phyloP scores from a whole-genome alignment of 2,113 vertebrate species.

The Cyphomyrus discorhynchus region DNA sequence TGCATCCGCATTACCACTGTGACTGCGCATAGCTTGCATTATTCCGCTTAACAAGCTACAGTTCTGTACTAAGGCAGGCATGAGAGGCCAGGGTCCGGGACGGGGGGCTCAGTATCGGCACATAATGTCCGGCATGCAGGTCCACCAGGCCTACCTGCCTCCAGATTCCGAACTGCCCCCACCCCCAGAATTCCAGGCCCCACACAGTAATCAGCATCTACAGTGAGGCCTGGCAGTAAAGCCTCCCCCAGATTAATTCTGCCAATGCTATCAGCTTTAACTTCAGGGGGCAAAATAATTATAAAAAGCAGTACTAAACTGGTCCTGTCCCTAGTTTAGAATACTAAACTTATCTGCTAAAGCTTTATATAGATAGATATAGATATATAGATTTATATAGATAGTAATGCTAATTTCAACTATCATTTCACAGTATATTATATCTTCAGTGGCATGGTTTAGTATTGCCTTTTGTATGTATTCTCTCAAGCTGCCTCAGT shows the following conservation, averaged over 20 bases:
- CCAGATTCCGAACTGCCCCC: background rate
- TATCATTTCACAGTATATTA: background rate
- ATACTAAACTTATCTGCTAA: background rate
- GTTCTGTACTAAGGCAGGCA: background rate
- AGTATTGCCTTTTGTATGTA: background rate
- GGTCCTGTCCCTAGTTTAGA: background rate
- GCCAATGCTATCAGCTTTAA: background rate
- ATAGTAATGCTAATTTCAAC: background rate
- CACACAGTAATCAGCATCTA: background rate
- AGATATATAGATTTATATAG: background rate
- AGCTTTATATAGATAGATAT: background rate
- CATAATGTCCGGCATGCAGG: conserved; percentile 29
- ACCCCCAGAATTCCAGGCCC: background rate
- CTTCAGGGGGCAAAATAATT: background rate
- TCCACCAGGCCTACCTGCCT: conserved; percentile 23
- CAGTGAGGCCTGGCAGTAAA: background rate
- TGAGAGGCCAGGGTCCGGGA: background rate
- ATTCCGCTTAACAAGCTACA: background rate
- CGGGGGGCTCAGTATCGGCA: conserved; percentile 29
- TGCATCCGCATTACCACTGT: background rate
- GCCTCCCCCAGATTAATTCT: background rate
- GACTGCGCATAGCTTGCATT: background rate
- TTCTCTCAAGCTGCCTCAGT: background rate
- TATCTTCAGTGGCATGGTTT: background rate
- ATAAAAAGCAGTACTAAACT: background rate